A percentile compares a stretch with the other conserved stretches of the same genome.
Evolutionary conservation across 2,113 vertebrate species (phyloP).

Genomic region (Oxyruncus cristatus): DNA sequence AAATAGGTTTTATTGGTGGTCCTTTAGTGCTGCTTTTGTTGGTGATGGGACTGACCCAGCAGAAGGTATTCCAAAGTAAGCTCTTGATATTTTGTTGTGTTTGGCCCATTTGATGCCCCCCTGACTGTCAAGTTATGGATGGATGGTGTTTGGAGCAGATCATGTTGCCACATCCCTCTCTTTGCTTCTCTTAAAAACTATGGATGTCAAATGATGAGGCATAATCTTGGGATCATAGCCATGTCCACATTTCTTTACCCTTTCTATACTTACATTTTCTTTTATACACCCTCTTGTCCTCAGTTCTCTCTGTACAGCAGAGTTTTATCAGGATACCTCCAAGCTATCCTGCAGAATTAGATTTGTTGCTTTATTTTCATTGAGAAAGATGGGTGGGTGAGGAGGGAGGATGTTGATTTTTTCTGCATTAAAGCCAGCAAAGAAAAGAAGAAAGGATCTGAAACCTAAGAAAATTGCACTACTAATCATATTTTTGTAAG

Average conservation of each 20-base stretch:
- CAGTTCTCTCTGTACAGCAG: not conserved
- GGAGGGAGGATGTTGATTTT: conserved; percentile 43
- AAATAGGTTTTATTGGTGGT: not conserved
- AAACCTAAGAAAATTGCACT: conserved; percentile 67
- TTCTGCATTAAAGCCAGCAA: conserved; percentile 5
- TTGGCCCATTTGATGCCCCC: not conserved
- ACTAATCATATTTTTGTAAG: conserved; percentile 71
- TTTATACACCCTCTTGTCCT: not conserved
- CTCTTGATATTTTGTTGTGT: not conserved
- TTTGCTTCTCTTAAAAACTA: not conserved
- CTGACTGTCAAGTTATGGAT: not conserved
- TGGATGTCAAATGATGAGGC: not conserved
- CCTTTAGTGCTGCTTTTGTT: not conserved
- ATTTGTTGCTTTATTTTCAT: conserved; percentile 51
- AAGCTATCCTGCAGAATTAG: not conserved
- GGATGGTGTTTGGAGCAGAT: not conserved
- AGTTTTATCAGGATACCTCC: not conserved
- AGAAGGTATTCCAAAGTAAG: not conserved
- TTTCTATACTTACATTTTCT: not conserved
- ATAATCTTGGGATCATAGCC: not conserved
- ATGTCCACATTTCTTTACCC: not conserved
- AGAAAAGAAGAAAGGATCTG: conserved; percentile 52
- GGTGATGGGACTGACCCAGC: not conserved
- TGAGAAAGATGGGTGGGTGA: conserved; percentile 6
- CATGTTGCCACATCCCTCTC: not conserved